phyloP scores from a whole-genome alignment of 2,888 invertebrate species.

The Mimumesa dahlbomi region DNA sequence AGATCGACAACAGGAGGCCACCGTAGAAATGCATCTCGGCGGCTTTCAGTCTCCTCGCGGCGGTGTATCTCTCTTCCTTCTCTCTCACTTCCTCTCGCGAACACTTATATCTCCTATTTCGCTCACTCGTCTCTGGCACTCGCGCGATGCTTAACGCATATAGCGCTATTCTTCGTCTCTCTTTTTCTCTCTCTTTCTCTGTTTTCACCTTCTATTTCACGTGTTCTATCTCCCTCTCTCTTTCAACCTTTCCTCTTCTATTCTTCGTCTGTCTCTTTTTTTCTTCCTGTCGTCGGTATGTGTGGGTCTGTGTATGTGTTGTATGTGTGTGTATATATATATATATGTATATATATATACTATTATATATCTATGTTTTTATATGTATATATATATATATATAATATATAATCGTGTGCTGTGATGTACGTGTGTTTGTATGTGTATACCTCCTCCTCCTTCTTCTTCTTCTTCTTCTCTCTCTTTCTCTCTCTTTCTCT shows the following conservation, averaged over 20 bases:
- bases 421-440: no score
- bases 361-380: no score
- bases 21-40: slow-evolving; percentile 71
- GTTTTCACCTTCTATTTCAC: slow-evolving; percentile 24
- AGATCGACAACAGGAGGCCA: slow-evolving; percentile 69
- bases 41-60: slow-evolving; percentile 28
- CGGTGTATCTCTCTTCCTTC: slow-evolving; percentile 19
- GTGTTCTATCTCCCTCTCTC: slow-evolving; percentile 30
- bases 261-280: slow-evolving; percentile 9
- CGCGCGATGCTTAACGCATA: slow-evolving; percentile 48
- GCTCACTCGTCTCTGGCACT: slow-evolving; percentile 54
- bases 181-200: slow-evolving; percentile 13
- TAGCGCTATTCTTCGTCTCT: slow-evolving; percentile 39
- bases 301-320: no score
- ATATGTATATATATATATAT: no score
- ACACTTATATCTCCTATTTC: slow-evolving; percentile 38
- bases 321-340: no score
- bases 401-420: no score
- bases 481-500: slow-evolving; percentile 35
- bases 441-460: slow-evolving; percentile 12
- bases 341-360: no score
- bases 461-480: slow-evolving; percentile 6
- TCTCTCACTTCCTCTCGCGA: slow-evolving; percentile 17
- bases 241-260: not conserved
- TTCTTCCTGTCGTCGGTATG: no score